Evolutionary conservation across 2,113 vertebrate species (phyloP), one percentile per base, ranked within the genome.

Genomic region (Triplophysa dalaica): DNA sequence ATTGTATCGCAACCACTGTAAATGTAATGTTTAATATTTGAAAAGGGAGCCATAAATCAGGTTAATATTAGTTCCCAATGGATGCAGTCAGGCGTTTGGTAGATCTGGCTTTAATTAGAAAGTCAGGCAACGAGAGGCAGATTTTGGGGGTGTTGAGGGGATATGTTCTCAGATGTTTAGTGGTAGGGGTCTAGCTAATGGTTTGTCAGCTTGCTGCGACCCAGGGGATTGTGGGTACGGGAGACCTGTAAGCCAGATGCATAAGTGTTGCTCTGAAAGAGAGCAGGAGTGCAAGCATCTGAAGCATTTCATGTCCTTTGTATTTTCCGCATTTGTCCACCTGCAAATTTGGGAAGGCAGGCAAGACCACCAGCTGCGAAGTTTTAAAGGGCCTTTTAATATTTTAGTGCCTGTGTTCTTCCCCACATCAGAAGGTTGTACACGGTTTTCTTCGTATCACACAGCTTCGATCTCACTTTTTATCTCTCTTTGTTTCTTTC

Each of bases 41-140:
- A 89, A 92, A 85, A 85, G 87, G 87, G 89, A 86, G 73, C 75
- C 85, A 87, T 93, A 91, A 93, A 92, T 93, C 91, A 90, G 74
- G 58, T 87, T 88, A 86, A 86, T 87, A 89, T 88, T 85, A 81
- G 76, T 80, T 84, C 80, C 83, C 4, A 67, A 61, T 88, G 78
- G 65, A 86, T 87, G 86, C 60, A 67, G 70, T 45, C 65, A 65
- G 43, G 56, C 82, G 78, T 89, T 88, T 54, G n/a, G 72, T 81
- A 88, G 84, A 83, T 91, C 89, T 92, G 91, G 83, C 87, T 89
- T 89, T 90, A 87, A 92, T 92, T 92, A 91, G 87, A 86, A 83
- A 84, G 81, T 29, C 6, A 43, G 80, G 83, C 61, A 87, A 84
- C 2, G 72, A 54, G 56, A 66, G 70, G 74, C 50, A 74, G 56